A percentile compares a stretch with the other conserved stretches of the same genome.
Evolutionary conservation across 2,888 invertebrate species (phyloP).

Genomic region (Tenthredo mesomela): DNA sequence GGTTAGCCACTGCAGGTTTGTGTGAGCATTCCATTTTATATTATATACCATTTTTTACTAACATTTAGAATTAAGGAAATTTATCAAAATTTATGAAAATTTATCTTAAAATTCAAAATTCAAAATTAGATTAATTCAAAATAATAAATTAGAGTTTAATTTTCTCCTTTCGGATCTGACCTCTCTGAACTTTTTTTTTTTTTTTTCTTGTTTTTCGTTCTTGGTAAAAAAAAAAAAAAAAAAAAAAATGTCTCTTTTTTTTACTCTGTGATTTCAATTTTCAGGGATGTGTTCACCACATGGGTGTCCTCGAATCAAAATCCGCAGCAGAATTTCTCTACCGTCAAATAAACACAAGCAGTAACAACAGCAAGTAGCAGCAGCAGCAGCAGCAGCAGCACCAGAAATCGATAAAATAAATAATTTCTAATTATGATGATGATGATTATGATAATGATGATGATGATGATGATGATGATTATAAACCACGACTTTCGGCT

Average conservation of each 20-base stretch:
- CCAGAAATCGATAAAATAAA: conserved; percentile 48
- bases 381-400: conserved; percentile 14
- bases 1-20: conserved; percentile 94
- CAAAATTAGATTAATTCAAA: too few species aligned
- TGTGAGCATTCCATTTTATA: conserved; percentile 63
- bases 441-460: background rate
- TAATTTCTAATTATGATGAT: conserved; percentile 8
- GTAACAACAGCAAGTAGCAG: background rate
- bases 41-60: background rate
- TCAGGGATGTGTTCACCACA: conserved; percentile 93
- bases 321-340: conserved; percentile 88
- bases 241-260: too few species aligned
- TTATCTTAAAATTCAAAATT: too few species aligned
- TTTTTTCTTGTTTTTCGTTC: background rate
- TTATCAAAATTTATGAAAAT: background rate
- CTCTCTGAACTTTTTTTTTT: background rate
- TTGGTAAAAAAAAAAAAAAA: background rate
- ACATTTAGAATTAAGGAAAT: background rate
- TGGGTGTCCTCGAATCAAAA: conserved; percentile 93
- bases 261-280: conserved; percentile 74
- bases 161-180: conserved; percentile 4
- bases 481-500: conserved; percentile 56
- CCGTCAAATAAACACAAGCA: conserved; percentile 84
- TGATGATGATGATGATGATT: too few species aligned
- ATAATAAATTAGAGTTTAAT: conserved; percentile 41